Base-by-base conservation (phyloP, 2,888 invertebrate species). In the Amblyjoppa fuscipennis region DNA sequence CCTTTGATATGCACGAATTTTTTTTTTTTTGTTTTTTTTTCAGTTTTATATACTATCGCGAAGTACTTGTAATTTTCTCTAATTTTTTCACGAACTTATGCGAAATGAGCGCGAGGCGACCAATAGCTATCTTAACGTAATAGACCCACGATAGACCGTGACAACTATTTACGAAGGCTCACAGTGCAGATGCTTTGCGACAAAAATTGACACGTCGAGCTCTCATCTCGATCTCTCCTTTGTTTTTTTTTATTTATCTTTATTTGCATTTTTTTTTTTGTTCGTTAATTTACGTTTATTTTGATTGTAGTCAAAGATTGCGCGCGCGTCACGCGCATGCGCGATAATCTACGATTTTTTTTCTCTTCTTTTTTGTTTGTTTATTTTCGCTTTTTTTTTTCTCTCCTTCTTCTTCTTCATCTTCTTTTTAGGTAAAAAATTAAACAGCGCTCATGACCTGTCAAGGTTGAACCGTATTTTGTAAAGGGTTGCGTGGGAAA, bases 191-290 rank as follows among this genome's bases (percentile, higher is more conserved):
- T 79, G 75, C 84, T 82, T 84, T 84, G 84, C 75, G 75, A 84
- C 45, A 84, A 82, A 73, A 84, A 84, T 84, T 82, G 84, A 82
- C 84, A 86, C 84, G 59, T 79, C 78, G 84, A 84, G 86, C 84
- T 69, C 53, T 59, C 11, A 16, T 66, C 28, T 59, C 53, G 41
- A 41, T 20, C 34, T 34, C 66, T 34, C 28, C 59, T 11, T 56
- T 56, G 59, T 28, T 80, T 76, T 69, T 31, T 64, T 80, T 64
- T 71, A 38, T 59, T 41, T 69, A n/a, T 69, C 25, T 64, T 51
- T 31, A 5, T 38, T 45, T 45, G 53, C 59, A n/a, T 5, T 66
- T 25, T 31, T 69, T 53, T 34, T 59, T 51, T 20, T 20, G 11
- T 25, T 38, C 41, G 25, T 74, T 64, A 59, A 73, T 76, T 73